phyloP scores from a whole-genome alignment of 2,797 vertebrate genomes.

The Rhinatrema bivittatum region DNA sequence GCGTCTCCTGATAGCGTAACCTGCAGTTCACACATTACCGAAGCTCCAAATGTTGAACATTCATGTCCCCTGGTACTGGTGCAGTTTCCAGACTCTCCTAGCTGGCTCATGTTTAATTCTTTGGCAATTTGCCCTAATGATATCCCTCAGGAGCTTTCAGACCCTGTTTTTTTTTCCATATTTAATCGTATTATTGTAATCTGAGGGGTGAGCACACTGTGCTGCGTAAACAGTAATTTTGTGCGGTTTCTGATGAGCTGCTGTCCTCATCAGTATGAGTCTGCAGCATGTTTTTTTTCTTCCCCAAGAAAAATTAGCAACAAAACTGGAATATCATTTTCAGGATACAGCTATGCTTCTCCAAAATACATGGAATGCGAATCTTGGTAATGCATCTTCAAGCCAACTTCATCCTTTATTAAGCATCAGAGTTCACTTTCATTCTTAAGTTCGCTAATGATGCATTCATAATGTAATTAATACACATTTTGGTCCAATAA shows the following conservation, averaged over 20 bases:
- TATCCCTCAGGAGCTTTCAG: slow-evolving; percentile 92
- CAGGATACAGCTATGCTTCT: slow-evolving; percentile 14
- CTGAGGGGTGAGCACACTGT: slow-evolving; percentile 68
- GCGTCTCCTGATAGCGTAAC: slow-evolving; percentile 70
- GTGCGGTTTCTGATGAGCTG: slow-evolving; percentile 1
- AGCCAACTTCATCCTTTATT: too few relatives aligned
- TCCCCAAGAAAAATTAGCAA: slow-evolving; percentile 4
- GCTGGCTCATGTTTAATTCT: slow-evolving; percentile 97
- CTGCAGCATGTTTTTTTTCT: slow-evolving; percentile 8
- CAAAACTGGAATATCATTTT: slow-evolving; percentile 13
- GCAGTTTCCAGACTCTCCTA: slow-evolving; percentile 85
- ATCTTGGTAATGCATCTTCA: slow-evolving; percentile 5
- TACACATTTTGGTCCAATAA: too few relatives aligned
- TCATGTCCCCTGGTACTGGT: slow-evolving; percentile 73
- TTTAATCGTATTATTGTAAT: slow-evolving; percentile 94
- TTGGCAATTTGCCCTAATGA: slow-evolving; percentile 99
- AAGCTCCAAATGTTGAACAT: slow-evolving; percentile 78
- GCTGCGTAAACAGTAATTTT: slow-evolving; percentile 31
- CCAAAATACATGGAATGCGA: not conserved
- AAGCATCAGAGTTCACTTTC: too few relatives aligned
- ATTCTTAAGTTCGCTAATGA: too few relatives aligned
- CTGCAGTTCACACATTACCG: slow-evolving; percentile 76
- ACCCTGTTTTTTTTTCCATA: slow-evolving; percentile 84
- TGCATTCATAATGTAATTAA: too few relatives aligned
- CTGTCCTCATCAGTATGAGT: not conserved